Percentiles rank a stretch among this genome's conserved stretches.
Evolutionary conservation across 2,797 vertebrate species (phyloP).

Genomic region (Anguilla marmorata): DNA sequence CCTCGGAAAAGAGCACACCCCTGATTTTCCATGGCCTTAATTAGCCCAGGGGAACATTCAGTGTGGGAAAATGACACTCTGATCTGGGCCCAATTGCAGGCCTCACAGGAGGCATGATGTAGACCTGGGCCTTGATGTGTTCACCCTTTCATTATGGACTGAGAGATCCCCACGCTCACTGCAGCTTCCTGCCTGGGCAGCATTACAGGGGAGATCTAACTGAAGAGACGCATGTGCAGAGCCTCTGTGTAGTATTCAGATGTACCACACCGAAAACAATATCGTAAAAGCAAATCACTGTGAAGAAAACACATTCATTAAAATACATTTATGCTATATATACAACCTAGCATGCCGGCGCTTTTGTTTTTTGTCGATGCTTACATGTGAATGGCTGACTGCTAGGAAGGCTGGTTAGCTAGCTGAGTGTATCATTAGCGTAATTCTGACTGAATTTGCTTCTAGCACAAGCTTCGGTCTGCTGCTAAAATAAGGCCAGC

Average conservation of each 20-base stretch:
- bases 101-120: neutral
- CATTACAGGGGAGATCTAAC: no score
- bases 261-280: neutral
- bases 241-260: no score
- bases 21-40: conserved; percentile 36
- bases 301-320: no score
- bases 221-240: no score
- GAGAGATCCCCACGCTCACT: neutral
- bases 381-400: neutral
- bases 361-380: neutral
- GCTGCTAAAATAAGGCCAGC: no score
- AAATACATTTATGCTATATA: neutral
- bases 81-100: neutral
- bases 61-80: neutral
- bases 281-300: neutral
- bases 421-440: neutral
- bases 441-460: no score
- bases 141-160: conserved; percentile 23
- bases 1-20: conserved; percentile 54
- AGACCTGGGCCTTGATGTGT: neutral
- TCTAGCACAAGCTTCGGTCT: no score
- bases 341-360: neutral
- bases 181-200: no score
- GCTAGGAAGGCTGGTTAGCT: neutral
- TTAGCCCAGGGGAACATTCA: neutral